Percentiles rank a stretch among this genome's conserved stretches.
Evolutionary conservation across 1,140 invertebrate species (phyloP).

Genomic region (Drosophila saltans): DNA sequence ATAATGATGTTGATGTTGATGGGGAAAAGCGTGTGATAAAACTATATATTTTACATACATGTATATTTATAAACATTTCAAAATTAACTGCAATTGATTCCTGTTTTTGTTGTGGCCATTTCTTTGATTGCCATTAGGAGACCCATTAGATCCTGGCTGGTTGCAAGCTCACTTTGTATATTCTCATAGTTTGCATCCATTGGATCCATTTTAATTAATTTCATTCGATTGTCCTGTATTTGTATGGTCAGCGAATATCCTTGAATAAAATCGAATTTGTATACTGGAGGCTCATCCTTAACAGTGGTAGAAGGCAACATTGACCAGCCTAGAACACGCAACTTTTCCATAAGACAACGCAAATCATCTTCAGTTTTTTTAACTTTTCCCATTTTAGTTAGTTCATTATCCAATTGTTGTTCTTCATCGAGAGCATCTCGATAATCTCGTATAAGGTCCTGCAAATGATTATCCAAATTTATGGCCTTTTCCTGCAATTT

Average conservation of each 20-base stretch:
- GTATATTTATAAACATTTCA: slow-evolving; percentile 63
- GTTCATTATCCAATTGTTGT: not conserved
- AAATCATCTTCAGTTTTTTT: not conserved
- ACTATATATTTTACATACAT: slow-evolving; percentile 66
- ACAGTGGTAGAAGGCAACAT: not conserved
- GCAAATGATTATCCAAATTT: not conserved
- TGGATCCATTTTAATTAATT: slow-evolving; percentile 23
- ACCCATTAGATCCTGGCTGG: slow-evolving; percentile 35
- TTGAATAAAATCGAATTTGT: slow-evolving; percentile 17
- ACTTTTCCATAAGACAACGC: not conserved
- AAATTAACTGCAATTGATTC: slow-evolving; percentile 50
- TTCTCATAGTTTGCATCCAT: not conserved
- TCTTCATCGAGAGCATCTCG: not conserved
- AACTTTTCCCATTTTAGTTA: not conserved
- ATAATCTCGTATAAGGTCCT: not conserved
- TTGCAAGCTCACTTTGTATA: slow-evolving; percentile 9
- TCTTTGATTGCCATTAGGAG: slow-evolving; percentile 5
- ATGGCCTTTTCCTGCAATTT: not conserved
- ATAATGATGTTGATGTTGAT: not conserved
- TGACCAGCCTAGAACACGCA: slow-evolving; percentile 23
- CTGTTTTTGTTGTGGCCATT: not conserved
- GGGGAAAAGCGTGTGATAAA: slow-evolving; percentile 72
- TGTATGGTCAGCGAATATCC: not conserved
- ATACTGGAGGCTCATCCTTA: slow-evolving; percentile 14
- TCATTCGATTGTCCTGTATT: not conserved